A percentile compares a stretch with the other conserved stretches of the same genome.
These are phyloP conservation scores for Tenthredo distinguenda DNA, from an alignment of 2,888 invertebrate genomes.

Conservation along the genomic window DNA sequence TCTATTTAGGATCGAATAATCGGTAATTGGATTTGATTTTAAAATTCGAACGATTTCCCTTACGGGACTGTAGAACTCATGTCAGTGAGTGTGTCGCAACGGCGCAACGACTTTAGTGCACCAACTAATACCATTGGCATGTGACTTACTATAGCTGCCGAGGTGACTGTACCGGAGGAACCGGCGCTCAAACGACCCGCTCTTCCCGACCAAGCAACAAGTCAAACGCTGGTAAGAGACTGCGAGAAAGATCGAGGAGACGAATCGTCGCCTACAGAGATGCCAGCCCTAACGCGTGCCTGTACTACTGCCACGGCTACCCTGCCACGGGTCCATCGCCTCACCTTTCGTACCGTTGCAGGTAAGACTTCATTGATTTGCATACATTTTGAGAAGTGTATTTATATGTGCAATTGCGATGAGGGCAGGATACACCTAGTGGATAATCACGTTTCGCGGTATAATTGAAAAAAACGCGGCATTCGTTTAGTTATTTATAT, in stretches of 20 bases:
- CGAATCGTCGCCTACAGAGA: conserved; percentile 53
- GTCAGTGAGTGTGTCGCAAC: not conserved
- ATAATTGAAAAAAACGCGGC: not conserved
- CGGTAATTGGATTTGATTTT: not conserved
- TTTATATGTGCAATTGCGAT: not conserved
- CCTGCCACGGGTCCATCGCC: conserved; percentile 68
- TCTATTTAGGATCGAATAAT: not conserved
- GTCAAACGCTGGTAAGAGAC: conserved; percentile 38
- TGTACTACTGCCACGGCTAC: conserved; percentile 65
- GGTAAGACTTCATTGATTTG: conserved; percentile 60
- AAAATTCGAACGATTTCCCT: not conserved
- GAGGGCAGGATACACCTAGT: not conserved
- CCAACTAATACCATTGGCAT: conserved; percentile 47
- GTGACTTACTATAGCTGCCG: conserved; percentile 58
- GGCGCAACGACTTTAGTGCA: conserved; percentile 44
- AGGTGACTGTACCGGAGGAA: conserved; percentile 63
- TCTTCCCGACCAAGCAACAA: conserved; percentile 60
- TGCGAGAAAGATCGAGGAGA: conserved; percentile 19
- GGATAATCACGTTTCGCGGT: not conserved
- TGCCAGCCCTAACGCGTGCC: conserved; percentile 69
- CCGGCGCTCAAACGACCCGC: conserved; percentile 64
- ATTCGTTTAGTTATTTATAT: not conserved
- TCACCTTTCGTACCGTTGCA: conserved; percentile 63
- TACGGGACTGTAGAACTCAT: not conserved
- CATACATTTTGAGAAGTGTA: not conserved